Base-by-base conservation (phyloP, 2,113 vertebrate species). In the Macrotis lagotis region DNA sequence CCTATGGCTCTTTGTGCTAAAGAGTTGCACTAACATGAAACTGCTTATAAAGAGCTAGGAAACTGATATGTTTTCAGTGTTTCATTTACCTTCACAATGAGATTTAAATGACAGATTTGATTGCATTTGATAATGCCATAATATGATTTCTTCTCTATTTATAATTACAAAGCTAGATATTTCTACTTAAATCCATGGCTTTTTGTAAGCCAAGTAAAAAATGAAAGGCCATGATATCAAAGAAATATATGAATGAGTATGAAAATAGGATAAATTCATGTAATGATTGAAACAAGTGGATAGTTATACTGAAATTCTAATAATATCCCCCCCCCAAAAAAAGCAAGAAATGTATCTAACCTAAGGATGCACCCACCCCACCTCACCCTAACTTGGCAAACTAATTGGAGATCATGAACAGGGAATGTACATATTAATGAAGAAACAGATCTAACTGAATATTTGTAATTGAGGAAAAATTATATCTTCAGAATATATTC, bases 161-260 rank as follows among this genome's bases (percentile, higher is more conserved):
- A 11, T 89, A 14, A 48, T 31, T 89, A 94, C 74, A 95, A 95
- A 95, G 97, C 95, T 51, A 96, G 51, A 91, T 28, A 89, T 95
- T 94, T 96, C 31, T 66, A 89, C n/a, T 94, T 48, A 89, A 55
- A 3, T 59, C 66, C 51, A 47, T 89, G 26, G 47, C 52, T 89
- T 93, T 83, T 96, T 92, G 52, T 50, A 93, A 47, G 14, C 59
- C 91, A 19, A 25, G 9, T 92, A 91, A 47, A 48, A 93, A 52
- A 51, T 74, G 91, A 47, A 94, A 44, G n/a, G 37, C 66, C 66
- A 44, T 22, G 16, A 44, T 7, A 44, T 83, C 66, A 83, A 83
- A 83, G 66, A 83, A 44, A 83, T 83, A 19, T 44, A 83, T 44
- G 6, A 31, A 11, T 31, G 28, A 22, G 66, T 44, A 83, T 22